phyloP scores from a whole-genome alignment of 1,140 invertebrate genomes.

The Drosophila ogumai region DNA sequence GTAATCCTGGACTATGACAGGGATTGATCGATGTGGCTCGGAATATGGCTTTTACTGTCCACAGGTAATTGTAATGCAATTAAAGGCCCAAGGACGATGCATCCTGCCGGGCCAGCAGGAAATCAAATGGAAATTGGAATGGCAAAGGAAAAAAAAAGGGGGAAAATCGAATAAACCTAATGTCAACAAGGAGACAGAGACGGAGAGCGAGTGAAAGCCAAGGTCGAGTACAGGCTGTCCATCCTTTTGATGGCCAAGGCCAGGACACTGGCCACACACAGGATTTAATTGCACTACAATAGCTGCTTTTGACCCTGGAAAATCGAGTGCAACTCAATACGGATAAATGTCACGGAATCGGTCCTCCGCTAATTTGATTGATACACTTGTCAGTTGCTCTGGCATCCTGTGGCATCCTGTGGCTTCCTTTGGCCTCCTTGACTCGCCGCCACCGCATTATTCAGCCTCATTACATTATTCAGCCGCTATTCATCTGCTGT shows the following conservation, averaged over 20 bases:
- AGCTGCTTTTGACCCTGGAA: not conserved
- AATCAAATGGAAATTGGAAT: slow-evolving; percentile 54
- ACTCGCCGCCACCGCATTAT: too few species aligned
- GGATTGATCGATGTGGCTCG: slow-evolving; percentile 18
- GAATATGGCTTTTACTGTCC: slow-evolving; percentile 7
- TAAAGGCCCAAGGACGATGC: slow-evolving; percentile 46
- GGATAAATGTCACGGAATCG: slow-evolving; percentile 15
- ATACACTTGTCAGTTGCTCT: slow-evolving; percentile 18
- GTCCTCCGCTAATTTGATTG: slow-evolving; percentile 35
- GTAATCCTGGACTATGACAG: slow-evolving; percentile 12
- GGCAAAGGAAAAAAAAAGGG: slow-evolving; percentile 1
- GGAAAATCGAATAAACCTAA: slow-evolving; percentile 59
- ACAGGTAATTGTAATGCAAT: slow-evolving; percentile 65
- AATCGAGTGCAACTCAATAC: not conserved
- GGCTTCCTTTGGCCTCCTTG: not conserved
- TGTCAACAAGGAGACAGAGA: slow-evolving; percentile 5
- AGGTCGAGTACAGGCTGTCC: slow-evolving; percentile 11
- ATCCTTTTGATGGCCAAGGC: not conserved
- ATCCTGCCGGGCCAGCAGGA: slow-evolving; percentile 15
- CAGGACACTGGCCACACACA: not conserved
- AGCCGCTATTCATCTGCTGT: slow-evolving; percentile 19
- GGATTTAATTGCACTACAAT: slow-evolving; percentile 31
- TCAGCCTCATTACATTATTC: slow-evolving; percentile 23
- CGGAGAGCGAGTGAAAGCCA: not conserved
- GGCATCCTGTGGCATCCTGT: not conserved